Evolutionary conservation across 2,888 invertebrate genomes (phyloP).

Genomic region (Tetrapedia diversipes): DNA sequence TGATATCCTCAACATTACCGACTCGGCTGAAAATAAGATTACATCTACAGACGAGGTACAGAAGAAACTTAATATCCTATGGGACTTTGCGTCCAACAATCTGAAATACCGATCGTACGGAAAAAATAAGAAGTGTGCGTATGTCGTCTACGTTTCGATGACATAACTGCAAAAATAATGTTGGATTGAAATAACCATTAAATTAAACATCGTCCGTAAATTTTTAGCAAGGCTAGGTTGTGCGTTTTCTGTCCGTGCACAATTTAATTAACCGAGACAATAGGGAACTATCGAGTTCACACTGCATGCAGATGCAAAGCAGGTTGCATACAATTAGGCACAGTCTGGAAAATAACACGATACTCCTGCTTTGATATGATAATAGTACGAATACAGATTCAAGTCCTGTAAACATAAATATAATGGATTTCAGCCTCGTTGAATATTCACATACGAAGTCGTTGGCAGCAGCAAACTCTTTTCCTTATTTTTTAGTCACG

Average conservation of each 20-base stretch:
- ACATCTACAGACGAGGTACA: too few species aligned
- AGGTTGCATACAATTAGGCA: constrained; percentile 59
- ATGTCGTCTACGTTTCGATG: too few species aligned
- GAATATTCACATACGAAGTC: background rate
- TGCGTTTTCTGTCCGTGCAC: constrained; percentile 1
- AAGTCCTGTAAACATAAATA: constrained; percentile 9
- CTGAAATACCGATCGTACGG: too few species aligned
- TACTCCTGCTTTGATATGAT: constrained; percentile 57
- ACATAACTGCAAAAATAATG: too few species aligned
- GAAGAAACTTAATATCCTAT: too few species aligned
- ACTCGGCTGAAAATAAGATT: too few species aligned
- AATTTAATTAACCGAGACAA: constrained; percentile 38
- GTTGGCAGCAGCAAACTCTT: constrained; percentile 9
- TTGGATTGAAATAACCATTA: too few species aligned
- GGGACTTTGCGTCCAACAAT: too few species aligned
- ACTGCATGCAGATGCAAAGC: constrained; percentile 36
- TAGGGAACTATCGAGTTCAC: constrained; percentile 12
- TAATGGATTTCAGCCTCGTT: constrained; percentile 32
- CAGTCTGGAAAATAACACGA: constrained; percentile 21
- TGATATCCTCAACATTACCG: too few species aligned
- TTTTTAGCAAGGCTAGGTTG: too few species aligned
- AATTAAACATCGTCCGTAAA: too few species aligned
- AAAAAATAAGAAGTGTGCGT: too few species aligned
- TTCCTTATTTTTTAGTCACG: constrained; percentile 35
- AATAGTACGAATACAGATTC: constrained; percentile 44